Base-by-base conservation (phyloP, 2,888 invertebrate species). In the Rhamphomyia laevipes region DNA sequence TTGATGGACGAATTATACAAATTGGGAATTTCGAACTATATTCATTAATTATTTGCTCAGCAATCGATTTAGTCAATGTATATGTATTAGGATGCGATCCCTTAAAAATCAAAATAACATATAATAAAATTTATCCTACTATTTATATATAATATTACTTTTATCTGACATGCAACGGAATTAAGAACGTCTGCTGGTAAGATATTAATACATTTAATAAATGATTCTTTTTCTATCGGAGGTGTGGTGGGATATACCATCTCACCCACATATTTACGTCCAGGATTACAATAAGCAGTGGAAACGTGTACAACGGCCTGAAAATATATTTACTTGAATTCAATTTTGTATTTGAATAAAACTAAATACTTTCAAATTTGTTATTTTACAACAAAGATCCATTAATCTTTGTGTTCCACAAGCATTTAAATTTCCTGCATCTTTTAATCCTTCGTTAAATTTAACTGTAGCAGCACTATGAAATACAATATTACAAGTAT, bases 391-490 rank as follows among this genome's bases (percentile, higher is more conserved):
- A 66, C 93, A 92, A 47, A 97, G 71, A 51, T 87, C 81, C 49
- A 96, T 71, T 49, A 97, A 73, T 48, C 85, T 76, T 56, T 86
- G 84, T 0, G 94, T 94, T 27, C 92, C 95, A 44, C 86, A 77
- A 0, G 95, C 87, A 67, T 97, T 97, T 62, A 95, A 78, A 49
- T 84, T 81, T 0, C 94, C 81, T 0, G 96, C 91, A 3, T 84
- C 77, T 67, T 86, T 86, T 23, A 97, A 76, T 1, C 86, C 84
- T 64, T 97, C 96, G 59, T 94, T 88, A 66, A 97, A 97, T 59
- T 86, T 81, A 16, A 97, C 91, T 0, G 96, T 96, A 0, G 96
- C 96, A 0, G 96, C 97, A 18, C 92, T 89, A 68, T 97, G 96
- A 70, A 96, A 92, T 47, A 96, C 87, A 13, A 90, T 77, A 35